Evolutionary conservation across 2,888 invertebrate species (phyloP).

Genomic region (Drosophila putrida): DNA sequence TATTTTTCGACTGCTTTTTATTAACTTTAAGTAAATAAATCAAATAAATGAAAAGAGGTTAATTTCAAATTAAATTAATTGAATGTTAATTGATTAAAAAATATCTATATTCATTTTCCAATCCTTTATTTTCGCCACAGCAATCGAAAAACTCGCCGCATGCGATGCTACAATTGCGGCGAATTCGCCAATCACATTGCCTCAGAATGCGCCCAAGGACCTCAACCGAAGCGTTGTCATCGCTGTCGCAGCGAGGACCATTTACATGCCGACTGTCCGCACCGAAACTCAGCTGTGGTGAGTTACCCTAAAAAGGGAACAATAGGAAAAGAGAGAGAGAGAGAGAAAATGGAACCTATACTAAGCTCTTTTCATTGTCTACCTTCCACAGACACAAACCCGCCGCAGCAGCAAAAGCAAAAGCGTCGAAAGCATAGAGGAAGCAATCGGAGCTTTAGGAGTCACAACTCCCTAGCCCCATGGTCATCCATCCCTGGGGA

Average conservation of each 20-base stretch:
- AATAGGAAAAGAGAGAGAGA: not conserved
- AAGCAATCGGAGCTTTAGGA: conserved; percentile 13
- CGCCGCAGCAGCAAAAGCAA: conserved; percentile 45
- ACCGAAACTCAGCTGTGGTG: conserved; percentile 58
- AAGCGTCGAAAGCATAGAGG: conserved; percentile 36
- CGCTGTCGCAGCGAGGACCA: conserved; percentile 95
- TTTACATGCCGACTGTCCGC: conserved; percentile 95
- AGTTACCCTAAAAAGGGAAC: conserved; percentile 33
- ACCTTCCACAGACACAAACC: conserved; percentile 60
- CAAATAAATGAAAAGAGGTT: no score
- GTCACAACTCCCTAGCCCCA: conserved; percentile 32
- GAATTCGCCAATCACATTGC: conserved; percentile 97
- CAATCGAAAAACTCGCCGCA: conserved; percentile 91
- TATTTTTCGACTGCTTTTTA: not conserved
- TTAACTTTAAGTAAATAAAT: not conserved
- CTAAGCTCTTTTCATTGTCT: not conserved
- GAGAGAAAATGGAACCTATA: not conserved
- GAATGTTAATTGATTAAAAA: not conserved
- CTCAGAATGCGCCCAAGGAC: conserved; percentile 94
- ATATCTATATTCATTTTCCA: not conserved
- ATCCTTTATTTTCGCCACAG: conserved; percentile 24
- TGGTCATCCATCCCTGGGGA: not conserved
- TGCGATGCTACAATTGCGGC: conserved; percentile 97
- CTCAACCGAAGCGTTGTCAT: conserved; percentile 96
- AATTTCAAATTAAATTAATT: not conserved